These are phyloP conservation scores for Antedon mediterranea DNA, from an alignment of 53 echinoderm and acorn worm genomes.

Conservation along the genomic window DNA sequence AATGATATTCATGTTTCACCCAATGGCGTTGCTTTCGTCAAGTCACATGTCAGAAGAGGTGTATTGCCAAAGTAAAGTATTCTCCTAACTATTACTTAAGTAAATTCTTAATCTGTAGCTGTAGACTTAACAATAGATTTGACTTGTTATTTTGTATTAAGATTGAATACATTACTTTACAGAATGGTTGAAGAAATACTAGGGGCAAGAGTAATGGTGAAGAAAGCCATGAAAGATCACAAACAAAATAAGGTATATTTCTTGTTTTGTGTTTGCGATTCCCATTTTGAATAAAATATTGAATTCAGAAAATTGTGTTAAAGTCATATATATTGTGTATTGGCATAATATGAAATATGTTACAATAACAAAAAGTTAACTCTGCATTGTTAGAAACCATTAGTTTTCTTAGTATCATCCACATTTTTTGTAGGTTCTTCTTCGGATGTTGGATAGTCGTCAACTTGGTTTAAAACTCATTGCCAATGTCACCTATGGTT, in stretches of 20 bases:
- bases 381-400: too few relatives aligned
- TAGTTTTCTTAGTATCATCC: background rate
- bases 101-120: background rate
- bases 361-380: background rate
- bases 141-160: background rate
- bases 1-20: constrained; percentile 70
- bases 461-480: constrained; percentile 87
- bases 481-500: constrained; percentile 90
- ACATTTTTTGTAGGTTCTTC: constrained; percentile 35
- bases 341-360: background rate
- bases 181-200: constrained; percentile 91
- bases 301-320: too few relatives aligned
- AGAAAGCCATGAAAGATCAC: constrained; percentile 82
- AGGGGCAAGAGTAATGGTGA: constrained; percentile 71
- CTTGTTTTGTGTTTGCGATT: too few relatives aligned
- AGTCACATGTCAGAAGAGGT: constrained; percentile 58
- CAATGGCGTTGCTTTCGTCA: constrained; percentile 83
- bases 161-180: background rate
- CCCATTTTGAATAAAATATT: too few relatives aligned
- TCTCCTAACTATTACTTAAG: background rate
- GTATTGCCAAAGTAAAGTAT: constrained; percentile 53
- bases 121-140: background rate
- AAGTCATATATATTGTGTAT: background rate
- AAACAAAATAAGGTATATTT: constrained; percentile 58
- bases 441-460: constrained; percentile 66